A percentile compares a stretch with the other conserved stretches of the same genome.
These are phyloP conservation scores for Shargacucullia verbasci DNA, from an alignment of 2,888 invertebrate species.

Conservation along the genomic window DNA sequence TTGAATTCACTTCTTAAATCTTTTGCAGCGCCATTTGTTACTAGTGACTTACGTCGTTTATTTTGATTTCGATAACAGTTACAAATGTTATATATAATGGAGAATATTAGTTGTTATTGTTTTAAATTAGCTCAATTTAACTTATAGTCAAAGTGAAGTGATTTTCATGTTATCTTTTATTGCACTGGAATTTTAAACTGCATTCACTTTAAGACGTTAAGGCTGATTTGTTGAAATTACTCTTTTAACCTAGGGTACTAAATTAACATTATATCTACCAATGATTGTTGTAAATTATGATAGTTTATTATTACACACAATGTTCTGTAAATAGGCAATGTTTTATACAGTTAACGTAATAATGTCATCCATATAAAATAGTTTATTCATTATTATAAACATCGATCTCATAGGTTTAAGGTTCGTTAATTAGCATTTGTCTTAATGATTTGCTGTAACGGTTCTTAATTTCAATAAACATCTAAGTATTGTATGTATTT, in stretches of 20 bases:
- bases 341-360: slow-evolving; percentile 33
- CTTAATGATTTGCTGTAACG: background rate
- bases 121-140: background rate
- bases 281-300: slow-evolving; percentile 4
- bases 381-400: slow-evolving; percentile 6
- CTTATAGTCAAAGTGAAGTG: background rate
- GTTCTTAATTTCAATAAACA: background rate
- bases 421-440: background rate
- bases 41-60: no score
- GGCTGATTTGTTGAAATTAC: slow-evolving; percentile 25
- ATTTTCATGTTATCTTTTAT: background rate
- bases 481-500: background rate
- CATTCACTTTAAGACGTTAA: slow-evolving; percentile 11
- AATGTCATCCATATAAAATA: slow-evolving; percentile 7
- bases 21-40: no score
- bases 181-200: slow-evolving; percentile 17
- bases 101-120: background rate
- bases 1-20: background rate
- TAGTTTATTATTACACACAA: background rate
- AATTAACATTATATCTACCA: background rate
- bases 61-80: background rate
- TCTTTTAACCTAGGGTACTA: background rate
- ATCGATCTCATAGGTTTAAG: slow-evolving; percentile 21
- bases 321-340: slow-evolving; percentile 28
- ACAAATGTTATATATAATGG: background rate